phyloP scores from a whole-genome alignment of 2,797 vertebrate genomes.

The Gallirallus australis region DNA sequence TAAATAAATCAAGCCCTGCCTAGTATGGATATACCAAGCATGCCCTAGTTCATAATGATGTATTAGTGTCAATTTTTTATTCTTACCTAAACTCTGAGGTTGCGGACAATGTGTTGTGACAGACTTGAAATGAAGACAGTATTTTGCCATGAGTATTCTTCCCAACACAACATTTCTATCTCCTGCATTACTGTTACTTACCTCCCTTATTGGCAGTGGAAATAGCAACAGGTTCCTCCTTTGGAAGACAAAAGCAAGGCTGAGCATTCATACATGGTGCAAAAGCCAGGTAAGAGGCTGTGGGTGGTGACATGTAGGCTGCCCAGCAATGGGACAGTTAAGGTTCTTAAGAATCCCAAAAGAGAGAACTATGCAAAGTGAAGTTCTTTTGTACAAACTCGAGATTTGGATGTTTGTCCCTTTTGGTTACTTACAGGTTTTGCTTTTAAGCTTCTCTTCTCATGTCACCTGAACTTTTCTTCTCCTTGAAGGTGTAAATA shows the following conservation, averaged over 20 bases:
- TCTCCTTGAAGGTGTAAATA: not conserved
- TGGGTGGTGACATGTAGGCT: fast-evolving
- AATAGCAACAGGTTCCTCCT: not conserved
- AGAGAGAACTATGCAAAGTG: not conserved
- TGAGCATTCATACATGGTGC: not conserved
- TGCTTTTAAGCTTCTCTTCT: not conserved
- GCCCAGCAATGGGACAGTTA: not conserved
- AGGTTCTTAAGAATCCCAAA: not conserved
- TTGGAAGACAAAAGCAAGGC: not conserved
- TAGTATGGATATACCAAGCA: not conserved
- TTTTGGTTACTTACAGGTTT: not conserved
- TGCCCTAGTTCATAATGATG: not conserved
- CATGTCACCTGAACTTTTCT: not conserved
- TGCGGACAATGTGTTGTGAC: not conserved
- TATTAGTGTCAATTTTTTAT: not conserved
- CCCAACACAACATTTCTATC: not conserved
- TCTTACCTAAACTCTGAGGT: not conserved
- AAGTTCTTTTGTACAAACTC: not conserved
- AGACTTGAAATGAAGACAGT: not conserved
- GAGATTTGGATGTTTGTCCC: not conserved
- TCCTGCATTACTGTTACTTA: not conserved
- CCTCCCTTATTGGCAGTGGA: not conserved
- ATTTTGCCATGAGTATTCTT: not conserved
- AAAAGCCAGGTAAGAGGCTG: not conserved
- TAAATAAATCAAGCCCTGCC: not conserved